Base-by-base conservation (phyloP, 2,888 invertebrate genomes). In the Ecliptopera silaceata region DNA sequence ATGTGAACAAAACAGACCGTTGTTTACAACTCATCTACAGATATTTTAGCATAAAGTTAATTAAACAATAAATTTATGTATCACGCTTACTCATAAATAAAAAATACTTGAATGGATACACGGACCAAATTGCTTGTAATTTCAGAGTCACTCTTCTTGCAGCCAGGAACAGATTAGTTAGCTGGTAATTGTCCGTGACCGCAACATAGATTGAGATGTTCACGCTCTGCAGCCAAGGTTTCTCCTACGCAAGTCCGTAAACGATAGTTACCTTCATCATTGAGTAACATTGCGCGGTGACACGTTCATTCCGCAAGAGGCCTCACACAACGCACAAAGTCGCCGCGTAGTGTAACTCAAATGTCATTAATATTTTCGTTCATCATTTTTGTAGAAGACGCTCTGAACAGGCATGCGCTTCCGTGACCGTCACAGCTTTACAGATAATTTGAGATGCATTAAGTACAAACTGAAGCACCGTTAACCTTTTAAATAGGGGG, bases 151-250 rank as follows among this genome's bases (percentile, higher is more conserved):
- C 31, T 31, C 11, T 31, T 31, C 31, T 4, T 31, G n/a, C 31
- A n/a, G 11, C n/a, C 34, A 43, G 41, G 44, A n/a, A 11, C 32
- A 17, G 36, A 47, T 52, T 34, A 48, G 17, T 52, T 34, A 48
- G 17, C 8, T 29, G 46, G 47, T 42, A 51, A 55, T 46, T 52
- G 54, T 20, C 17, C 55, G 52, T 17, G 36, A 48, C 50, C 39
- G 48, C 59, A 63, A 63, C 70, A 63, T 64, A 68, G 68, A 49
- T 46, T 57, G 56, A 60, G 26, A 46, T 46, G 52, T 59, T 59
- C 68, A 63, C 68, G 69, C 63, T 72, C 71, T 55, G 63, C 13
- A 63, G 26, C n/a, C n/a, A n/a, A n/a, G 26, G 26, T 26, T 6
- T 26, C 26, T 6, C 8, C 26, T 26, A 26, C 26, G 10, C 26